phyloP scores from a whole-genome alignment of 2,113 vertebrate genomes.

The Microcebus jonahi region DNA sequence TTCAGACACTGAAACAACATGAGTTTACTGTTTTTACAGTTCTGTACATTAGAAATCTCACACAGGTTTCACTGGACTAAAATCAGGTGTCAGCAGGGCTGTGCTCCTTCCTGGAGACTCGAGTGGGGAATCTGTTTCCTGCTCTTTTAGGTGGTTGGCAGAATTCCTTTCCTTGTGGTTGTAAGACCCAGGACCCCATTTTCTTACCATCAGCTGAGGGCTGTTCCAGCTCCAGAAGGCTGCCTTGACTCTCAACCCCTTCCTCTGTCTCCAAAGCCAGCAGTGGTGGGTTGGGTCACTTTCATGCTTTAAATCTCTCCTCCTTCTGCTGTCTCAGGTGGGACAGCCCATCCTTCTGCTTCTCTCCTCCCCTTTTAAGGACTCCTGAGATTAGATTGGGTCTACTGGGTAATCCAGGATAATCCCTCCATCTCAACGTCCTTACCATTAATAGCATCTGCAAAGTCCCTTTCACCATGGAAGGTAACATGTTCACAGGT shows the following conservation, averaged over 20 bases:
- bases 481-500: not conserved
- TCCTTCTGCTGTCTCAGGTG: not conserved
- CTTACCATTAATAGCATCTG: not conserved
- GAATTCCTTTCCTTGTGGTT: not conserved
- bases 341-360: not conserved
- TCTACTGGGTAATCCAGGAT: not conserved
- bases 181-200: not conserved
- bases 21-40: not conserved
- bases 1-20: not conserved
- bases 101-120: not conserved
- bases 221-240: not conserved
- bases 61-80: rapidly evolving
- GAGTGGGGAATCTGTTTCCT: not conserved
- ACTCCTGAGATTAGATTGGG: not conserved
- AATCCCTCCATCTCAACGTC: not conserved
- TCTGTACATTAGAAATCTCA: not conserved
- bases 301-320: rapidly evolving
- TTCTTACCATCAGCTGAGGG: not conserved
- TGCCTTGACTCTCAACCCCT: not conserved
- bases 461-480: not conserved
- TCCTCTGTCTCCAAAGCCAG: not conserved
- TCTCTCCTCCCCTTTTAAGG: not conserved
- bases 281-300: not conserved
- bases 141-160: not conserved
- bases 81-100: too few relatives aligned